phyloP scores from a whole-genome alignment of 2,797 vertebrate species.

The Phylloscopus collybita region DNA sequence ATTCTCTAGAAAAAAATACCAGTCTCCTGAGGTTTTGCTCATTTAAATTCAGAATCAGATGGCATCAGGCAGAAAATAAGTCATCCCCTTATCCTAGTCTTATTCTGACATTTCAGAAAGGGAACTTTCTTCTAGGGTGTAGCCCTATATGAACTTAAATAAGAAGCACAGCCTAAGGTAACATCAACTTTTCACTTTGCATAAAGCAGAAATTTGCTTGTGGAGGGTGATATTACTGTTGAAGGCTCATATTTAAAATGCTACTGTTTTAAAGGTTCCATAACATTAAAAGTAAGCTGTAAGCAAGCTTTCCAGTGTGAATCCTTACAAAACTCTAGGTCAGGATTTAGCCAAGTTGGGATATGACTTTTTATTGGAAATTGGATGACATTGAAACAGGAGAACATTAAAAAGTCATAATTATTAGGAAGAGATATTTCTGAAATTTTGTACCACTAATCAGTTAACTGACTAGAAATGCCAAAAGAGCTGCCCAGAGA shows the following conservation, averaged over 20 bases:
- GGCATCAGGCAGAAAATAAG: slow-evolving; percentile 57
- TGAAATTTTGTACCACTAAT: background rate
- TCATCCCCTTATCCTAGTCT: slow-evolving; percentile 22
- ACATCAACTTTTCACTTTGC: slow-evolving; percentile 18
- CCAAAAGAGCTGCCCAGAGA: background rate
- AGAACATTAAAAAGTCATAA: background rate
- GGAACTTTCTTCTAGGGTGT: slow-evolving; percentile 30
- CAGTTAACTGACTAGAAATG: background rate
- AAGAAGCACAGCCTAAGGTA: slow-evolving; percentile 27
- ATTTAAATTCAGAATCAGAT: slow-evolving; percentile 58
- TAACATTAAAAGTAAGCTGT: background rate
- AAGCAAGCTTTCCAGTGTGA: background rate
- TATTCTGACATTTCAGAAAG: slow-evolving; percentile 58
- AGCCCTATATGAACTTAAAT: background rate
- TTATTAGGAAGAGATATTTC: background rate
- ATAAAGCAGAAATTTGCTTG: background rate
- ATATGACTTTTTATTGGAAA: background rate
- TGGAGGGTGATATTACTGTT: background rate
- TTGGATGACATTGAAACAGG: background rate
- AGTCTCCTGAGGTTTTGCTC: slow-evolving; percentile 45
- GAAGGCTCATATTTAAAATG: background rate
- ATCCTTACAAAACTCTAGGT: background rate
- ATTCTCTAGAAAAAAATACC: slow-evolving; percentile 57
- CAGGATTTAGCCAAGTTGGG: background rate
- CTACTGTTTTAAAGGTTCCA: background rate